Conservation (phyloP, 2,888 invertebrate species). For the Agonopterix arenella region DNA sequence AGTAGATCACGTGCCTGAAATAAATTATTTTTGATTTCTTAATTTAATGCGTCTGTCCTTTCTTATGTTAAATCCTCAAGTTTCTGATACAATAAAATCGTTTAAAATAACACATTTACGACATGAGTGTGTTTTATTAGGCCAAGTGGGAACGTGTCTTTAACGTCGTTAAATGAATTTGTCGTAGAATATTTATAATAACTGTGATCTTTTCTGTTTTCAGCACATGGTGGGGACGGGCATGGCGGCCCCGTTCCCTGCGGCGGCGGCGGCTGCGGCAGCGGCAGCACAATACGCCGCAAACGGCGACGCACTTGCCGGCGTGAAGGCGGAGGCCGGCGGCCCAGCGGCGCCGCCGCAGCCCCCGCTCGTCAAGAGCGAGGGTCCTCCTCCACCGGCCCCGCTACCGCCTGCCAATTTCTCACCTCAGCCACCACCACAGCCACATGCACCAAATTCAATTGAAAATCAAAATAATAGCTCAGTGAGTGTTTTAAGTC, state of each 20-base stretch:
- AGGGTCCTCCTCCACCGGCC: conserved; percentile 65
- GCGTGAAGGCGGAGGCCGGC: conserved; percentile 65
- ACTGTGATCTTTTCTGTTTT: conserved; percentile 46
- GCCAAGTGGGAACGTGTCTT: too few relatives aligned
- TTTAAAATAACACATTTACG: too few relatives aligned
- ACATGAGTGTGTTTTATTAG: too few relatives aligned
- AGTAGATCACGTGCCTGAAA: conserved; percentile 52
- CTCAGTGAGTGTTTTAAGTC: conserved; percentile 34
- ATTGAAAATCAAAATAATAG: conserved; percentile 77
- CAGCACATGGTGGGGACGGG: conserved; percentile 97
- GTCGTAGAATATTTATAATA: background rate
- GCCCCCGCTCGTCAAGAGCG: conserved; percentile 72
- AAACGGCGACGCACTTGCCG: conserved; percentile 72
- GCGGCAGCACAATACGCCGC: conserved; percentile 78
- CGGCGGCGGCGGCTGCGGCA: conserved; percentile 79
- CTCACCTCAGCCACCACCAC: conserved; percentile 63
- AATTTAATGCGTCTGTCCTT: conserved; percentile 20
- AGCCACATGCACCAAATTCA: conserved; percentile 66
- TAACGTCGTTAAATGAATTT: too few relatives aligned
- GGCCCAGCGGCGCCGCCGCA: conserved; percentile 55
- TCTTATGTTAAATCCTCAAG: background rate
- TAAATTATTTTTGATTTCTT: conserved; percentile 33
- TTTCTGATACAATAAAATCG: too few relatives aligned
- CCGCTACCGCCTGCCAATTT: conserved; percentile 64
- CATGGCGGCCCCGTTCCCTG: conserved; percentile 85